A percentile compares a stretch with the other conserved stretches of the same genome.
Conservation (phyloP, 2,797 vertebrate species). For the Rachycentron canadum region DNA sequence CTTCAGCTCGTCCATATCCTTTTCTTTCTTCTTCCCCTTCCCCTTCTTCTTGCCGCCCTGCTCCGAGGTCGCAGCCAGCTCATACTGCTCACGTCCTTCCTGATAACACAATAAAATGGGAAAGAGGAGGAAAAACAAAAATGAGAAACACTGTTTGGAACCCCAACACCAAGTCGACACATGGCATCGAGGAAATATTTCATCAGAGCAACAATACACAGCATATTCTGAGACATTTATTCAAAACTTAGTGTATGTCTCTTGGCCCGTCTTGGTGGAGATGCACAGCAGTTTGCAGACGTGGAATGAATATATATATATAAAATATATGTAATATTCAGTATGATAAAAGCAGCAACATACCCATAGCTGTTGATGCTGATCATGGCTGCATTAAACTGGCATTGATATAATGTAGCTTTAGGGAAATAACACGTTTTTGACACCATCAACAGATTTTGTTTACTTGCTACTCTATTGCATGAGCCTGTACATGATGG, state of each 20-base stretch:
- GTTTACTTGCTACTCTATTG: too few species aligned
- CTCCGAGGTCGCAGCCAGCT: conserved; percentile 95
- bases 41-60: conserved; percentile 88
- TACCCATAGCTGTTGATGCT: too few species aligned
- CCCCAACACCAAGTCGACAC: background rate
- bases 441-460: too few species aligned
- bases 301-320: background rate
- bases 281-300: background rate
- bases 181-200: background rate
- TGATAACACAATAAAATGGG: conserved; percentile 59
- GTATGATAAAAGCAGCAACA: too few species aligned
- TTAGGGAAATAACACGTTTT: too few species aligned
- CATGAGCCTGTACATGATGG: too few species aligned
- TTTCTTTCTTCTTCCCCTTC: conserved; percentile 88
- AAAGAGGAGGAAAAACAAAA: background rate
- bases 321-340: background rate
- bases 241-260: background rate
- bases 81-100: conserved; percentile 98
- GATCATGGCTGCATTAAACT: too few species aligned
- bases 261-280: background rate
- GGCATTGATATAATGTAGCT: too few species aligned
- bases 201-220: background rate
- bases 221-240: background rate
- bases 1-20: conserved; percentile 97
- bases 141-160: background rate